Conservation (phyloP, 2,113 vertebrate genomes). For the Cheirogaleus medius region DNA sequence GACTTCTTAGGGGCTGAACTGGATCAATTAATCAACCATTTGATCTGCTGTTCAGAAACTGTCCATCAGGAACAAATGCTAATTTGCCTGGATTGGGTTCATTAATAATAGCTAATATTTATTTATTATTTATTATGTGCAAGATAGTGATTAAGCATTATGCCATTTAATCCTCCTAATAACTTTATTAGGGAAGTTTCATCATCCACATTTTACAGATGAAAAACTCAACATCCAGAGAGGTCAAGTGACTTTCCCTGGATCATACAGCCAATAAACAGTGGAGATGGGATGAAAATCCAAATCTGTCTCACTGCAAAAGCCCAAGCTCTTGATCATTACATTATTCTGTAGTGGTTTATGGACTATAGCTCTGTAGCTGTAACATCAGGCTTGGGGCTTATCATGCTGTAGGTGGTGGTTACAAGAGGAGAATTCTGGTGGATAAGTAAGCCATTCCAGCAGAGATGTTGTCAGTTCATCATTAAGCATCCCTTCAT, state of each 20-base stretch:
- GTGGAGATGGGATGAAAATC: not conserved
- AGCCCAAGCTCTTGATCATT: not conserved
- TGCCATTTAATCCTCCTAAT: not conserved
- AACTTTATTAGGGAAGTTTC: conserved; percentile 33
- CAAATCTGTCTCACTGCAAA: not conserved
- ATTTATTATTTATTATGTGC: not conserved
- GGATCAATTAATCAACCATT: conserved; percentile 20
- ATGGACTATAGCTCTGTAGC: not conserved
- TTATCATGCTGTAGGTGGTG: not conserved
- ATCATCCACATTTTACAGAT: not conserved
- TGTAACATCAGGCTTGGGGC: not conserved
- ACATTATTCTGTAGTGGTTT: not conserved
- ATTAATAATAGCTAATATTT: conserved; percentile 20
- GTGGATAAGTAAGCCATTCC: not conserved
- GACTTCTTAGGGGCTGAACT: not conserved
- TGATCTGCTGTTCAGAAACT: conserved; percentile 10
- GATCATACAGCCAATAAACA: not conserved
- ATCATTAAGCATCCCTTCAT: not conserved
- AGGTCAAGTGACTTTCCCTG: not conserved
- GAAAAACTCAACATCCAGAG: not conserved
- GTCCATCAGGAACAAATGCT: not conserved
- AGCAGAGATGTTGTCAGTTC: not conserved
- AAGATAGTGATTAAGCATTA: conserved; percentile 10
- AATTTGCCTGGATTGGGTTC: not conserved
- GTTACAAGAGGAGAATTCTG: not conserved